Evolutionary conservation across 2,113 vertebrate species (phyloP), one percentile per base, ranked within the genome.

Genomic region (Tachysurus vachellii): DNA sequence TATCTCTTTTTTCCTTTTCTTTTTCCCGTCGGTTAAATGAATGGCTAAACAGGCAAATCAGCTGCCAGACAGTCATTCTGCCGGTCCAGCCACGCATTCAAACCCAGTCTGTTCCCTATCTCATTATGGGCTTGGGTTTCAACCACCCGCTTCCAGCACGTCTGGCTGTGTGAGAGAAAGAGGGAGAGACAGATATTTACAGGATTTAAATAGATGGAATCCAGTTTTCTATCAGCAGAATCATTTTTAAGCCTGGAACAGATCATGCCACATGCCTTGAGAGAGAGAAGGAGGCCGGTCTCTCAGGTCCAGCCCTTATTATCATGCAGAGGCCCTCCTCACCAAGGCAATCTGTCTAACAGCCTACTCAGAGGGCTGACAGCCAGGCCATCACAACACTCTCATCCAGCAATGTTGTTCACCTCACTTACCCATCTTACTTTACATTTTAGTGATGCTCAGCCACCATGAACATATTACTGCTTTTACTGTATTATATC

Each of bases 261-360:
- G 80, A 83, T 77, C 80, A 76, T 76, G 68, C 54, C 80, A 75
- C 80, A 76, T 82, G 53, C 68, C 68, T 87, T 47, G 44, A 53
- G 57, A 76, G 36, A 59, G 23, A n/a, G 53, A 70, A 84, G n/a
- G 62, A 88, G 81, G 53, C 31, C n/a, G 54, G 66, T 86, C 84
- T 53, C 56, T 86, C 81, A 83, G 28, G 75, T 84, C 84, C 76
- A 84, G 71, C 82, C 84, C 80, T 84, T 88, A 90, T 90, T 90
- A 88, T 88, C 82, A 90, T 88, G 81, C 76, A 82, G 76, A 84
- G 80, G 89, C 70, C 75, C 81, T 82, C 59, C 50, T 88, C 42
- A 57, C 71, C 70, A 47, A 76, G 70, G 81, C 84, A 90, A 83
- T 90, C 84, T 88, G 81, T 86, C 64, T 86, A 80, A 80, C 76